phyloP scores from a whole-genome alignment of 2,888 invertebrate genomes.

The Brachyptera risi region DNA sequence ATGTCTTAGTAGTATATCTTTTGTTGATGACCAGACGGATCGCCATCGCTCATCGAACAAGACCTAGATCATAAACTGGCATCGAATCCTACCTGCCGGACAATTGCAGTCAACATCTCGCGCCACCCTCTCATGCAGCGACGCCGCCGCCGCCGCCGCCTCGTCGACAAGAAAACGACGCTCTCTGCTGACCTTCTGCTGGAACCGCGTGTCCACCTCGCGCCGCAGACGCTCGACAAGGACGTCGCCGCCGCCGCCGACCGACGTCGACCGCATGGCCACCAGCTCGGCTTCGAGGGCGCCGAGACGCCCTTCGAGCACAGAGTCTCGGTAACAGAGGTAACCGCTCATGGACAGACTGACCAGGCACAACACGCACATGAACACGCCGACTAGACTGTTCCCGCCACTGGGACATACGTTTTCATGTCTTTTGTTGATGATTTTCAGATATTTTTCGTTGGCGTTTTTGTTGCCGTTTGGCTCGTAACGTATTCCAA shows the following conservation, averaged over 20 bases:
- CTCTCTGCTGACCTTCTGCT: conserved; percentile 45
- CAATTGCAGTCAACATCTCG: conserved; percentile 63
- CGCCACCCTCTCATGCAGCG: conserved; percentile 6
- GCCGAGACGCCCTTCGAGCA: conserved; percentile 51
- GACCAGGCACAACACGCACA: conserved; percentile 61
- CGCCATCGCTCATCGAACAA: too few species aligned
- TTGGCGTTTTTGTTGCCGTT: conserved; percentile 7
- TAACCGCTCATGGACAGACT: conserved; percentile 59
- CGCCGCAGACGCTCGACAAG: conserved; percentile 53
- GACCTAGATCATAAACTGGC: neutral
- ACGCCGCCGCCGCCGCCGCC: conserved; percentile 23
- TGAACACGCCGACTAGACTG: conserved; percentile 43
- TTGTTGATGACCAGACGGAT: too few species aligned
- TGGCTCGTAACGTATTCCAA: conserved; percentile 19
- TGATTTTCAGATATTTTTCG: conserved; percentile 4
- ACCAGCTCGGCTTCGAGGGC: conserved; percentile 55
- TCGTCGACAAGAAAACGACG: conserved; percentile 34
- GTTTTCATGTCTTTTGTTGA: conserved; percentile 8
- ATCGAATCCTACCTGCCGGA: conserved; percentile 59
- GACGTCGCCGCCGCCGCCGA: conserved; percentile 47
- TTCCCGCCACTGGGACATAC: neutral
- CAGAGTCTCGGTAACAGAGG: conserved; percentile 55
- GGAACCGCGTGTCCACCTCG: conserved; percentile 49
- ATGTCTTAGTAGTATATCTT: too few species aligned
- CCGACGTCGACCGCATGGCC: conserved; percentile 36